Conservation (phyloP, 1,140 invertebrate genomes). For the Argopecten irradians region DNA sequence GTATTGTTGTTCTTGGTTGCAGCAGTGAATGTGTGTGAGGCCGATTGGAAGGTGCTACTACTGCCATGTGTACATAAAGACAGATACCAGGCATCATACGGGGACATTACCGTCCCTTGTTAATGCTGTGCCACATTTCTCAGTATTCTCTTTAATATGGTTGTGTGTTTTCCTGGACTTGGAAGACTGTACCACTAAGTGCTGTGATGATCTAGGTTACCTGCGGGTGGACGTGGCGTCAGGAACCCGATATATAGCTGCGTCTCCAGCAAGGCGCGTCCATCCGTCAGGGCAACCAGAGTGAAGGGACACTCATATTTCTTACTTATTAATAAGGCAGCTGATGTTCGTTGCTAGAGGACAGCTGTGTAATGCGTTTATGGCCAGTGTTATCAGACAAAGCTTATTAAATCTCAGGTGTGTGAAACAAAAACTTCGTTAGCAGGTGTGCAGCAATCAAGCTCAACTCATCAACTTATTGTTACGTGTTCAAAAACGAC, state of each 20-base stretch:
- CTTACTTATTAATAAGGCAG: background rate
- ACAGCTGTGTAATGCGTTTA: background rate
- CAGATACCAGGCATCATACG: background rate
- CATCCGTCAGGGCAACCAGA: background rate
- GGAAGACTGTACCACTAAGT: background rate
- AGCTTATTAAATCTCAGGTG: constrained; percentile 2
- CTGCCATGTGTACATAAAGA: background rate
- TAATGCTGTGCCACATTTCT: constrained; percentile 21
- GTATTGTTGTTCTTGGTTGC: background rate
- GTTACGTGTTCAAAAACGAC: constrained; percentile 20
- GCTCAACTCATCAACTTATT: background rate
- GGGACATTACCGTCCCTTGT: background rate
- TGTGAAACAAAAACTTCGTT: constrained; percentile 22
- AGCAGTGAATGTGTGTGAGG: background rate
- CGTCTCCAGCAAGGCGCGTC: background rate
- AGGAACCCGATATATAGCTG: background rate
- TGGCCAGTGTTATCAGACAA: constrained; percentile 21
- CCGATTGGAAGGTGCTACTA: constrained; percentile 9
- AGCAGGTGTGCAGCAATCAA: constrained; percentile 6
- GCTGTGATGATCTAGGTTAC: background rate
- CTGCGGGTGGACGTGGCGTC: background rate
- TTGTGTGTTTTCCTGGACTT: background rate
- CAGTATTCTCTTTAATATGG: background rate
- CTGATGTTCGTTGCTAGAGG: background rate
- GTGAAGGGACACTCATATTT: background rate